A percentile compares a stretch with the other conserved stretches of the same genome.
Evolutionary conservation across 1,140 invertebrate species (phyloP).

Genomic region (Diorhabda sublineata): DNA sequence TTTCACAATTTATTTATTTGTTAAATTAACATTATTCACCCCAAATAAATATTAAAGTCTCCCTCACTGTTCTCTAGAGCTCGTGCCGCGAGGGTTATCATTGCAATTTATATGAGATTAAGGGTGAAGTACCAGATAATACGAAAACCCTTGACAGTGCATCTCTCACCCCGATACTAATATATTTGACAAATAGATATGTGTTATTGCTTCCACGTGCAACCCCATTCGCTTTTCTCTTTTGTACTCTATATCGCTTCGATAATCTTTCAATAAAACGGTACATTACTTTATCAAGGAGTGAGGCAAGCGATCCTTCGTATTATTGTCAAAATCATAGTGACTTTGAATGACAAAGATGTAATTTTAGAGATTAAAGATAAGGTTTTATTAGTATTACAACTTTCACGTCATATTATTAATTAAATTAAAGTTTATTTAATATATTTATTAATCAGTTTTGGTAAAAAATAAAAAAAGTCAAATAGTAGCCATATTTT

Average conservation of each 20-base stretch:
- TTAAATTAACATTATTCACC: too few relatives aligned
- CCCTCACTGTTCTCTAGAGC: background rate
- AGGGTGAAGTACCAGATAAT: conserved; percentile 42
- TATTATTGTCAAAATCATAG: too few relatives aligned
- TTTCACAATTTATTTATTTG: too few relatives aligned
- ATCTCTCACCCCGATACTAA: conserved; percentile 37
- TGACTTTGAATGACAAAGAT: too few relatives aligned
- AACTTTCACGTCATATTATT: too few relatives aligned
- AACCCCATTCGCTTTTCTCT: conserved; percentile 16
- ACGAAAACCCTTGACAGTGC: conserved; percentile 36
- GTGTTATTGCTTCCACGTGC: conserved; percentile 38
- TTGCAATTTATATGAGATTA: conserved; percentile 45
- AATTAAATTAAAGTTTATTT: too few relatives aligned
- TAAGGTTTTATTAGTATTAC: too few relatives aligned
- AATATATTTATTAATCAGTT: too few relatives aligned
- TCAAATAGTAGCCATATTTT: too few relatives aligned
- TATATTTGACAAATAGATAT: conserved; percentile 45
- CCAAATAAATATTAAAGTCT: too few relatives aligned
- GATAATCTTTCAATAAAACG: conserved; percentile 6
- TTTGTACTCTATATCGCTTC: conserved; percentile 8
- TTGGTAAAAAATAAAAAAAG: too few relatives aligned
- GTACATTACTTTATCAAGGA: background rate
- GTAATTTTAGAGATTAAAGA: too few relatives aligned
- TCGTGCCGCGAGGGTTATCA: conserved; percentile 39
- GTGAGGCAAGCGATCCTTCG: background rate